Base-by-base conservation (phyloP, 2,113 vertebrate species). In the Otus sunia region DNA sequence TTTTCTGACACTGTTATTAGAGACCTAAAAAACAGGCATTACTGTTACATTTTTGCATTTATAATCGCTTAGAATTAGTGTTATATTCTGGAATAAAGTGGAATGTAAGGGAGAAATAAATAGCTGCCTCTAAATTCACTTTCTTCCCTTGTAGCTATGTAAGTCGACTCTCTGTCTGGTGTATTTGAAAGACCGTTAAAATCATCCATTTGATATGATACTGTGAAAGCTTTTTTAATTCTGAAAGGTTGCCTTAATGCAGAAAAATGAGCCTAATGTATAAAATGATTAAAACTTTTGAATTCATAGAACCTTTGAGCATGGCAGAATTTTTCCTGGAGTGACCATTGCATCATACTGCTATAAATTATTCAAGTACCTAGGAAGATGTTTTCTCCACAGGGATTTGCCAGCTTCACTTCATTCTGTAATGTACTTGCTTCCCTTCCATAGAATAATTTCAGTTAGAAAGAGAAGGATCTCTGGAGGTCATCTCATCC, bases 341-440 rank as follows among this genome's bases (percentile, higher is more conserved):
- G 41, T 90, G 75, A 74, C 86, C 67, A 62, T 66, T 96, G 67
- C 72, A 80, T 89, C 86, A 49, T 90, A n/a, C 37, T 92, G 63
- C 55, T 92, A 30, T 84, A 63, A 92, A 94, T 90, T 92, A 92
- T 95, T 96, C 86, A 93, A 4, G 64, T 66, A 32, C 39, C 43
- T 59, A 11, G 59, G 43, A 86, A 80, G 63, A 50, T 90, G 56
- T 92, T 93, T 86, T 80, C 78, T 88, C 76, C 0, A 0, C 36
- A 56, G 63, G 71, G 64, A 43, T 94, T 92, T 92, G 43, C 86
- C 92, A 94, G 81, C 50, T 50, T 80, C 63, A 10, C n/a, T 90
- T 93, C 41, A 80, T 83, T 34, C 50, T 71, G 9, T 77, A 63
- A 74, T 47, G 64, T 59, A 12, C 27, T 86, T 68, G 14, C 67